Conservation (phyloP, 2,888 invertebrate species). For the Tenthredo scrophulariae region DNA sequence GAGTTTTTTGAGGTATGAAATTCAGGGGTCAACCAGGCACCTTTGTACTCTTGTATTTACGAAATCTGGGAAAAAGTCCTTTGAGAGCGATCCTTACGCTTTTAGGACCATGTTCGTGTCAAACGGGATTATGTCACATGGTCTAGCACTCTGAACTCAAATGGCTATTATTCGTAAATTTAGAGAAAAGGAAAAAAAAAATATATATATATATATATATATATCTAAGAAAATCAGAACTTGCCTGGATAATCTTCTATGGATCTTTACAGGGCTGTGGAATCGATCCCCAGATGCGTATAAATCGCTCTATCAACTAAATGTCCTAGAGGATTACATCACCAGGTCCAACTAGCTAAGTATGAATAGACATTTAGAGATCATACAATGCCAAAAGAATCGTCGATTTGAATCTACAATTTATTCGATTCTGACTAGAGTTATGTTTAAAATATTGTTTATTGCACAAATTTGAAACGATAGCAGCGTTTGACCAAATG, state of each 20-base stretch:
- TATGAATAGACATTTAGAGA: slow-evolving; percentile 3
- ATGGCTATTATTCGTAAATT: slow-evolving; percentile 60
- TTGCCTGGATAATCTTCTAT: slow-evolving; percentile 74
- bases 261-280: slow-evolving; percentile 53
- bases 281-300: slow-evolving; percentile 62
- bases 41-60: slow-evolving; percentile 57
- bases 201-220: not conserved
- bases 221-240: slow-evolving; percentile 70
- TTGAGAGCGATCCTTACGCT: slow-evolving; percentile 49
- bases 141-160: slow-evolving; percentile 68
- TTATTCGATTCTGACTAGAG: not conserved
- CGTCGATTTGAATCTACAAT: slow-evolving; percentile 3
- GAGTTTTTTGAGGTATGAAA: not conserved
- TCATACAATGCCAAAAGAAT: not conserved
- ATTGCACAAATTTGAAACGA: not conserved
- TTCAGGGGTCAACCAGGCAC: slow-evolving; percentile 61
- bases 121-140: slow-evolving; percentile 74
- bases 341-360: slow-evolving; percentile 47
- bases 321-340: slow-evolving; percentile 63
- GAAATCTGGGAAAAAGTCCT: slow-evolving; percentile 47
- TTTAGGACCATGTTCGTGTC: slow-evolving; percentile 62
- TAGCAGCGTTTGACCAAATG: not conserved
- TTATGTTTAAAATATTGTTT: not conserved
- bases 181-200: not conserved
- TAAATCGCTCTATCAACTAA: slow-evolving; percentile 56